Evolutionary conservation across 1,140 invertebrate species (phyloP).

Genomic region (Drosophila azteca): DNA sequence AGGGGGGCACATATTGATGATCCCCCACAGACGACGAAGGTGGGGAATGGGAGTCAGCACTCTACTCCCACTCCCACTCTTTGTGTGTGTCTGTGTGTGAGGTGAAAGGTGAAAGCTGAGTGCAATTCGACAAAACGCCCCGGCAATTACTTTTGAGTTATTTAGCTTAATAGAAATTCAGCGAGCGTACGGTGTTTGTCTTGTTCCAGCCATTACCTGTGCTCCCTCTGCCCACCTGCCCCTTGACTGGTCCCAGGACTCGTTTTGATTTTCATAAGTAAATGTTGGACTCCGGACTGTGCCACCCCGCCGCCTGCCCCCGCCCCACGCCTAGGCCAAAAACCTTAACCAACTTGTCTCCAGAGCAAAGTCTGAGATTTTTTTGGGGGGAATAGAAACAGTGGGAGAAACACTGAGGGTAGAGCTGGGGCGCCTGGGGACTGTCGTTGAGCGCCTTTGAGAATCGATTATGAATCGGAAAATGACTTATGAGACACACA

Average conservation of each 20-base stretch:
- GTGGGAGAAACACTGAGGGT: neutral
- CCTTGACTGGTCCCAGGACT: slow-evolving; percentile 48
- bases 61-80: neutral
- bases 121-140: slow-evolving; percentile 48
- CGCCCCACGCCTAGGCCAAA: slow-evolving; percentile 17
- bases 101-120: slow-evolving; percentile 24
- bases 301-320: neutral
- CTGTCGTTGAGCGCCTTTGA: slow-evolving; percentile 23
- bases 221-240: neutral
- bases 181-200: slow-evolving; percentile 74
- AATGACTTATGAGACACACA: slow-evolving; percentile 81
- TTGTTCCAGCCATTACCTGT: slow-evolving; percentile 55
- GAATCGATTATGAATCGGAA: slow-evolving; percentile 81
- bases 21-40: slow-evolving; percentile 20
- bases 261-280: slow-evolving; percentile 81
- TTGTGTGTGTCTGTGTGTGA: neutral
- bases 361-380: slow-evolving; percentile 33
- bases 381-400: slow-evolving; percentile 4
- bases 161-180: slow-evolving; percentile 80
- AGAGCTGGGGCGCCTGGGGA: neutral
- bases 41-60: neutral
- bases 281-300: slow-evolving; percentile 50
- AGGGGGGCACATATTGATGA: slow-evolving; percentile 73
- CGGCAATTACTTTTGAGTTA: slow-evolving; percentile 80
- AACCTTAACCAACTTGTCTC: slow-evolving; percentile 59